phyloP scores from a whole-genome alignment of 2,888 invertebrate species.

The Encarsia formosa region DNA sequence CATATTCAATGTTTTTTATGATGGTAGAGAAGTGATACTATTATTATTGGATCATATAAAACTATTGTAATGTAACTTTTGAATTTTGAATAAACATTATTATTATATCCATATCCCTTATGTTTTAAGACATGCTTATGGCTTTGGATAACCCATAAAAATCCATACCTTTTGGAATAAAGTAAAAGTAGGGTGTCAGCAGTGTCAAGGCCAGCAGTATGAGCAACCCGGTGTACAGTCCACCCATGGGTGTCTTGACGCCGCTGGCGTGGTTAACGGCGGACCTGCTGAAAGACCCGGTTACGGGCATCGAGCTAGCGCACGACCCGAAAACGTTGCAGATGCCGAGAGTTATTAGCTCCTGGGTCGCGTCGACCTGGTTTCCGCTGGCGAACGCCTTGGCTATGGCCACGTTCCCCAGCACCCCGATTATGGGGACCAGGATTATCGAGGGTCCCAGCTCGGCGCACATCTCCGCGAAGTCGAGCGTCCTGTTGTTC shows the following conservation, averaged over 20 bases:
- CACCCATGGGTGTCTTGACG: slow-evolving; percentile 83
- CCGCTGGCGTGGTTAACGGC: slow-evolving; percentile 96
- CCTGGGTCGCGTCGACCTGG: slow-evolving; percentile 84
- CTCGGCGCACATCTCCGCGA: slow-evolving; percentile 70
- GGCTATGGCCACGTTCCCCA: slow-evolving; percentile 93
- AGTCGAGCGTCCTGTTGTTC: slow-evolving; percentile 58
- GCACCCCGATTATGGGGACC: slow-evolving; percentile 83
- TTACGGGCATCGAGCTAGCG: slow-evolving; percentile 85
- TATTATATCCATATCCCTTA: neutral
- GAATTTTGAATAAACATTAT: no score
- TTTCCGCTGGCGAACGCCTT: slow-evolving; percentile 85
- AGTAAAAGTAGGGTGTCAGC: slow-evolving; percentile 85
- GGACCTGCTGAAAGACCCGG: slow-evolving; percentile 83
- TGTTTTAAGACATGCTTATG: no score
- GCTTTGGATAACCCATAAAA: neutral
- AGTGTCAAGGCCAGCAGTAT: slow-evolving; percentile 80
- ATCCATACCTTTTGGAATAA: slow-evolving; percentile 66
- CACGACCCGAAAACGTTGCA: slow-evolving; percentile 85
- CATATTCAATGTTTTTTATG: no score
- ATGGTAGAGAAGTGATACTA: no score
- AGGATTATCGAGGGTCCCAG: slow-evolving; percentile 81
- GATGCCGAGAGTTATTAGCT: slow-evolving; percentile 78
- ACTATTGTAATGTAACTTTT: no score
- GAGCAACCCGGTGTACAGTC: slow-evolving; percentile 75
- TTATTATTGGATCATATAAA: no score